phyloP scores from a whole-genome alignment of 1,140 invertebrate genomes.

The Choristoneura fumiferana region DNA sequence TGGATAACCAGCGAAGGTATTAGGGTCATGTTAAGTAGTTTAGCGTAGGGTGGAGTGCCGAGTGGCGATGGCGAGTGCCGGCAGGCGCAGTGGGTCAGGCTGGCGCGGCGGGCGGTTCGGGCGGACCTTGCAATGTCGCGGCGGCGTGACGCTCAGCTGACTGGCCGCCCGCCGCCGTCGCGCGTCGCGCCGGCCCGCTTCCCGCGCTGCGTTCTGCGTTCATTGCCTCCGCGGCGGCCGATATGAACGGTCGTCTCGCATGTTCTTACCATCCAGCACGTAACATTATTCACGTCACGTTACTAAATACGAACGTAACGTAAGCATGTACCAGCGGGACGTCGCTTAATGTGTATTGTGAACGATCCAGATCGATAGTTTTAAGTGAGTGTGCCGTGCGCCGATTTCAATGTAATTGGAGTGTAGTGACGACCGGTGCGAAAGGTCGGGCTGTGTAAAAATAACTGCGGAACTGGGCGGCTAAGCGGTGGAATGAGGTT shows the following conservation, averaged over 20 bases:
- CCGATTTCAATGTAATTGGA: constrained; percentile 55
- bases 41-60: constrained; percentile 18
- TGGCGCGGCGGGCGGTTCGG: constrained; percentile 66
- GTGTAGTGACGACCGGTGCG: constrained; percentile 74
- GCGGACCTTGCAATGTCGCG: constrained; percentile 79
- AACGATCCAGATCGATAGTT: constrained; percentile 24
- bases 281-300: constrained; percentile 21
- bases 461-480: constrained; percentile 77
- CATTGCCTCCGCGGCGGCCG: constrained; percentile 69
- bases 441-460: constrained; percentile 78
- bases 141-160: constrained; percentile 75
- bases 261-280: constrained; percentile 23
- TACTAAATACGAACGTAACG: constrained; percentile 26
- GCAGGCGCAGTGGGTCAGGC: constrained; percentile 59
- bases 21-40: constrained; percentile 14
- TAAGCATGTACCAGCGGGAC: neutral
- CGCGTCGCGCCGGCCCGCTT: constrained; percentile 51
- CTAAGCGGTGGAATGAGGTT: constrained; percentile 76
- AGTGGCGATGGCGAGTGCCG: too few relatives aligned
- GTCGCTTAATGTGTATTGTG: constrained; percentile 25
- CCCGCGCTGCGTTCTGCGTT: constrained; percentile 56
- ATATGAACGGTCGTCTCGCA: constrained; percentile 52
- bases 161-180: constrained; percentile 51
- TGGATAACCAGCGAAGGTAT: neutral
- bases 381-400: constrained; percentile 61